Percentiles rank a stretch among this genome's conserved stretches.
Conservation (phyloP, 2,113 vertebrate species). For the Burhinus oedicnemus region DNA sequence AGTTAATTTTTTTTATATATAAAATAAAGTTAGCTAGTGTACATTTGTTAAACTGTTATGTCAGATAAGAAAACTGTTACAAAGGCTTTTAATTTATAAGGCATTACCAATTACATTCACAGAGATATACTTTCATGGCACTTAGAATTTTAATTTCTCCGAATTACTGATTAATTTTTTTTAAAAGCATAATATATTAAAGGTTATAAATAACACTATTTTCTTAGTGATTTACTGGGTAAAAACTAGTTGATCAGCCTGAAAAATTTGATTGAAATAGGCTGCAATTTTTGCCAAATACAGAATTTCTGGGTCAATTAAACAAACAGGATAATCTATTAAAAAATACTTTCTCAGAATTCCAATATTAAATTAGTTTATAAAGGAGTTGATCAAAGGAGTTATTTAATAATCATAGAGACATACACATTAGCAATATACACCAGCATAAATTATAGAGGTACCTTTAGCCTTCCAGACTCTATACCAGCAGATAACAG, state of each 20-base stretch:
- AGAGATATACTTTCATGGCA: constrained; percentile 1
- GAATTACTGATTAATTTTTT: background rate
- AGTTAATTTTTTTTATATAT: constrained; percentile 60
- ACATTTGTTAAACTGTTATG: constrained; percentile 59
- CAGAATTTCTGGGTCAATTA: background rate
- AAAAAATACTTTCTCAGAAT: background rate
- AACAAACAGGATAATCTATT: background rate
- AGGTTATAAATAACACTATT: background rate
- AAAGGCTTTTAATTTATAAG: constrained; percentile 29
- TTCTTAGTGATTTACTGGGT: background rate
- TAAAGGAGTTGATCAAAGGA: background rate
- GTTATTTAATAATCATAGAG: background rate
- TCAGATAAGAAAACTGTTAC: constrained; percentile 23
- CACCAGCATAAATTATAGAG: background rate
- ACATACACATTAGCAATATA: background rate
- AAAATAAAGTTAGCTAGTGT: constrained; percentile 59
- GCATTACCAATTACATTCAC: background rate
- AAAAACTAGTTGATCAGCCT: background rate
- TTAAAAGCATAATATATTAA: background rate
- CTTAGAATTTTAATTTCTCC: constrained; percentile 19
- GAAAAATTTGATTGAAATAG: background rate
- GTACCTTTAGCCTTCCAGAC: background rate
- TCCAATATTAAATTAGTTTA: background rate
- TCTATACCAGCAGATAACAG: background rate
- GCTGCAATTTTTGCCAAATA: background rate